Evolutionary conservation across 1,140 invertebrate genomes (phyloP).

Genomic region (Drosophila triauraria): DNA sequence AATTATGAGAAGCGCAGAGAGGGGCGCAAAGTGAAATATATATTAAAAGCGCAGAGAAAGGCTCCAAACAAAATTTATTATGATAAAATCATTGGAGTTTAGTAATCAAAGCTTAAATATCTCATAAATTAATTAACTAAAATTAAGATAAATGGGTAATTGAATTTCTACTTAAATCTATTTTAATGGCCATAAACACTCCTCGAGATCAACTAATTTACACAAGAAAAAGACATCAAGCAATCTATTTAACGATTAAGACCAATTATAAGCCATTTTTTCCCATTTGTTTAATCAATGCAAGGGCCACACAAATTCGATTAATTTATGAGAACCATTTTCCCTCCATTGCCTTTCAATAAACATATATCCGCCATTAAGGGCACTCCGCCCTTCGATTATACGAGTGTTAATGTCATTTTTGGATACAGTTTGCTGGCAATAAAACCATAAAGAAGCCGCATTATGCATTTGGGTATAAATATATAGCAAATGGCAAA

Average conservation of each 20-base stretch:
- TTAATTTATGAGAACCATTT: background rate
- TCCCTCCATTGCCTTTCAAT: background rate
- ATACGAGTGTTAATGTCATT: conserved; percentile 18
- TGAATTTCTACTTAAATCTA: background rate
- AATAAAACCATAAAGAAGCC: conserved; percentile 33
- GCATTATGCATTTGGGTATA: background rate
- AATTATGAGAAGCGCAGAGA: too few relatives aligned
- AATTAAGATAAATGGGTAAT: background rate
- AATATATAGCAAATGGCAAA: conserved; percentile 3
- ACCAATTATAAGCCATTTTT: background rate
- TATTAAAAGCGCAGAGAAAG: too few relatives aligned
- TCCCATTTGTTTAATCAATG: background rate
- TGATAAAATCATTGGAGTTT: too few relatives aligned
- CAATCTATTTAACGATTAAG: background rate
- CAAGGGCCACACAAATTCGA: background rate
- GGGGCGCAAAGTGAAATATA: too few relatives aligned
- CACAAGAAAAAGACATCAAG: background rate
- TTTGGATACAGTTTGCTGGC: conserved; percentile 7
- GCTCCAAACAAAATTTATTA: too few relatives aligned
- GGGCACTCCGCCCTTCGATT: background rate
- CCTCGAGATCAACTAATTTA: background rate
- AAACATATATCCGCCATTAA: background rate
- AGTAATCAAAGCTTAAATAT: too few relatives aligned
- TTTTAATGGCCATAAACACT: background rate
- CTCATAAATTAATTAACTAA: too few relatives aligned